phyloP scores from a whole-genome alignment of 2,888 invertebrate genomes.

The Oscheius sp. region DNA sequence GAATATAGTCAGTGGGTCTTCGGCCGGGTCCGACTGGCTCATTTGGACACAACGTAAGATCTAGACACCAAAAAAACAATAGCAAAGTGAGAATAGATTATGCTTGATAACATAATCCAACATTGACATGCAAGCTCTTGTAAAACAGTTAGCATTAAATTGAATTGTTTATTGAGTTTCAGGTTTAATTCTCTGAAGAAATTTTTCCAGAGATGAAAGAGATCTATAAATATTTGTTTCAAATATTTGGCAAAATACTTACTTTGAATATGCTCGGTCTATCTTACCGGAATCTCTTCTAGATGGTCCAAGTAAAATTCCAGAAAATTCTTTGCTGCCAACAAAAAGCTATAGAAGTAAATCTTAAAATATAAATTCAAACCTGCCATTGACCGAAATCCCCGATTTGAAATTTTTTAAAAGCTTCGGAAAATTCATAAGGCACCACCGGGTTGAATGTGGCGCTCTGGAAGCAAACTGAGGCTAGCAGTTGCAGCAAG shows the following conservation, averaged over 20 bases:
- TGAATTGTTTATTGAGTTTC: neutral
- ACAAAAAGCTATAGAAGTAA: neutral
- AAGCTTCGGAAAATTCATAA: neutral
- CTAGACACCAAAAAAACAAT: too few species aligned
- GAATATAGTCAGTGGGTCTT: too few species aligned
- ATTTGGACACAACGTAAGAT: too few species aligned
- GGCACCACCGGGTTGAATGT: neutral
- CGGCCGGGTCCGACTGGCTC: too few species aligned
- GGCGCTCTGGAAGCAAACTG: neutral
- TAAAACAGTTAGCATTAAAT: too few species aligned
- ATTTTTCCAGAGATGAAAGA: neutral
- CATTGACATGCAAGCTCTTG: too few species aligned
- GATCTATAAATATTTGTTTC: neutral
- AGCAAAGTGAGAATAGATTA: too few species aligned
- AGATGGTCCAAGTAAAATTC: neutral
- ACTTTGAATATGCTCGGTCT: neutral
- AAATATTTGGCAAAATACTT: neutral
- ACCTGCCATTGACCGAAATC: constrained; percentile 26
- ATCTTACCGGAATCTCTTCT: neutral
- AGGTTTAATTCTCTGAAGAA: neutral
- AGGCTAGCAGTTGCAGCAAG: neutral
- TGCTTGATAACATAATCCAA: too few species aligned
- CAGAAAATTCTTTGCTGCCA: neutral
- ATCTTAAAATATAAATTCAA: neutral
- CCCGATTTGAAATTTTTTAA: neutral